Base-by-base conservation (phyloP, 2,113 vertebrate genomes). In the Ploceus nigricollis region DNA sequence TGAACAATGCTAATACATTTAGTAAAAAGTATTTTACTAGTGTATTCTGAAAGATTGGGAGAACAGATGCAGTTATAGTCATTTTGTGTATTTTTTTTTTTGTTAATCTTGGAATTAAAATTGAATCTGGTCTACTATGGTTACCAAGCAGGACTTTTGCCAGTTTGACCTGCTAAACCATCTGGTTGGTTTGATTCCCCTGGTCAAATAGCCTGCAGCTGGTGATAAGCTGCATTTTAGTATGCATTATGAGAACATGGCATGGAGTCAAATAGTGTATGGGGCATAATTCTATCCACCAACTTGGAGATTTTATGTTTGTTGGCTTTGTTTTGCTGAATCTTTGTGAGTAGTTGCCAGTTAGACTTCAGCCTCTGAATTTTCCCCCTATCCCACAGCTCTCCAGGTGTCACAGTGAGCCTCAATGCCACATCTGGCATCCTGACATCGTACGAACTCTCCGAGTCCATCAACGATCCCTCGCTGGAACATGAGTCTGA, bases 361-460 rank as follows among this genome's bases (percentile, higher is more conserved):
- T 60, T 89, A 18, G 1, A 21, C 24, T 91, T 86, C 33, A 91
- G 45, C 7, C 19, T 64, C n/a, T 78, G 5, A 30, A 10, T 91
- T 50, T 85, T 37, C 27, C 4, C 65, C 18, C 85, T 33, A 2
- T 75, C 20, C 63, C 68, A 2, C 91, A 99, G 99, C 86, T 97
- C 98, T 70, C 98, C 98, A 93, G 97, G 95, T 95, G 97, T 98
- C 57, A 97, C 97, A 2, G 77, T 99, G 70, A 99, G 98, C 97
- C 97, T 99, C 73, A 99, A 98, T 86, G 95, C 98, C 47, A 97
- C 98, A 1, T 97, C 98, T 77, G 97, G 96, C 93, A 78, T 98
- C 39, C 97, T 98, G 60, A 65, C 98, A 10, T 98, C 99, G 1
- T 99, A 98, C 16, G 98, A 98, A 9, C 97, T 99, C 83, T 97